These are phyloP conservation scores for Eumerus sabulonum DNA, from an alignment of 2,888 invertebrate genomes.

Conservation along the genomic window DNA sequence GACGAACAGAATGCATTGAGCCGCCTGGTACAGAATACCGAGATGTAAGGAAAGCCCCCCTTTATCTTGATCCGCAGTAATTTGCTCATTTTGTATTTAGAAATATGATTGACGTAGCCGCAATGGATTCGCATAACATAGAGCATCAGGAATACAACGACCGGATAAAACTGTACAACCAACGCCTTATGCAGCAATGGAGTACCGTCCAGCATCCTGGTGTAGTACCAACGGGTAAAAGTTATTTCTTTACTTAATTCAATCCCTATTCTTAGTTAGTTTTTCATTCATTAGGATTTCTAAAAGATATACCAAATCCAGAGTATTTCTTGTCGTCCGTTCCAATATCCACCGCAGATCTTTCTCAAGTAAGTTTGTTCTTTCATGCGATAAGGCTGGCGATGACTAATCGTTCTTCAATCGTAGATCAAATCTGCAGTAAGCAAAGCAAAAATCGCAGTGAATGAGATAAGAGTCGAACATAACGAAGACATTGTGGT, in stretches of 20 bases:
- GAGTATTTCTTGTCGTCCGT: slow-evolving; percentile 84
- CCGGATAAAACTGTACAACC: slow-evolving; percentile 86
- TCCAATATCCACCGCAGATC: slow-evolving; percentile 83
- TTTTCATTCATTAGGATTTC: slow-evolving; percentile 77
- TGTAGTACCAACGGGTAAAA: slow-evolving; percentile 73
- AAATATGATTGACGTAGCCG: slow-evolving; percentile 96
- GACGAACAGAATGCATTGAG: slow-evolving; percentile 95
- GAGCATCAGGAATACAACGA: slow-evolving; percentile 94
- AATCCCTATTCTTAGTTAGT: background rate
- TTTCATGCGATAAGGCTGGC: background rate
- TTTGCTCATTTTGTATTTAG: slow-evolving; percentile 79
- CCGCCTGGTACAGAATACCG: slow-evolving; percentile 93
- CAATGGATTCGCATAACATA: slow-evolving; percentile 91
- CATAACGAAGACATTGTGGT: slow-evolving; percentile 95
- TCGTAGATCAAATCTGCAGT: slow-evolving; percentile 85
- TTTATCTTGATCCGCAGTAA: slow-evolving; percentile 4
- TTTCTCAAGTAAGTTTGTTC: slow-evolving; percentile 83
- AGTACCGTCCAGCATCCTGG: slow-evolving; percentile 77
- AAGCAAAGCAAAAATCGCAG: slow-evolving; percentile 85
- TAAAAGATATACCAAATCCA: slow-evolving; percentile 87
- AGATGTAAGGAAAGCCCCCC: slow-evolving; percentile 84
- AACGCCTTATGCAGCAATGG: slow-evolving; percentile 81
- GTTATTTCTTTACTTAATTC: no score
- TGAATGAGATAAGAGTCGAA: slow-evolving; percentile 89
- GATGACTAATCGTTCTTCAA: slow-evolving; percentile 19